Evolutionary conservation across 2,797 vertebrate genomes (phyloP), one percentile per base, ranked within the genome.

Genomic region (Onychomys leucogaster): DNA sequence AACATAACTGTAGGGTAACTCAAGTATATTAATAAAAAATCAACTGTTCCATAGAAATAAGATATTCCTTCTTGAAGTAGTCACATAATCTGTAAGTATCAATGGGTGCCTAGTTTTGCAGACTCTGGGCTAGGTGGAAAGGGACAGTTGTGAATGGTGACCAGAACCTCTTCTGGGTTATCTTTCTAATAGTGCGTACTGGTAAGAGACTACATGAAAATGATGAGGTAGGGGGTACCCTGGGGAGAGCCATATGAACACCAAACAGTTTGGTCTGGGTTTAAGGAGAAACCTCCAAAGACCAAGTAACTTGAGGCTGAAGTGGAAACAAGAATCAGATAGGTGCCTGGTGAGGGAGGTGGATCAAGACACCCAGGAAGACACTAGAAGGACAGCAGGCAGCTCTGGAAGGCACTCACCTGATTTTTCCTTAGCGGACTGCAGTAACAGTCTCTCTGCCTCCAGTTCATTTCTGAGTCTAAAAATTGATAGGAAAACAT

Each of bases 381-480:
- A 27, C 4, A 0, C 8, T 1, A 25, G 2, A 41, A 12, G 27
- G 77, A 2, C 16, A 34, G 16, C 2, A 0, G 0, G 5, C 25
- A 13, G 2, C 2, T 11, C 16, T 0, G 21, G 41, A 2, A 81
- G 3, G 63, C 46, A 94, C 93, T 97, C 61, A 88, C 78, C 82
- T 84, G 69, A 85, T 91, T 75, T 86, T 43, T 97, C 94, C 88
- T 98, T 95, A 29, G 41, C 83, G 43, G 52, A 37, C 0, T 13
- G 75, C 13, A 83, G 97, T 75, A 96, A 14, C 1, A 0, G 0
- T 14, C 65, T 69, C 55, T 98, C 92, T 4, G 19, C 97, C 96
- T 98, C 97, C 71, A 99, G 94, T 69, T 99, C 94, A 49, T 96
- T 96, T 94, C 94, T 97, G 93, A 98, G 96, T 96, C 98, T 99